Evolutionary conservation across 2,113 vertebrate genomes (phyloP).

Genomic region (Emydura subglobosa): DNA sequence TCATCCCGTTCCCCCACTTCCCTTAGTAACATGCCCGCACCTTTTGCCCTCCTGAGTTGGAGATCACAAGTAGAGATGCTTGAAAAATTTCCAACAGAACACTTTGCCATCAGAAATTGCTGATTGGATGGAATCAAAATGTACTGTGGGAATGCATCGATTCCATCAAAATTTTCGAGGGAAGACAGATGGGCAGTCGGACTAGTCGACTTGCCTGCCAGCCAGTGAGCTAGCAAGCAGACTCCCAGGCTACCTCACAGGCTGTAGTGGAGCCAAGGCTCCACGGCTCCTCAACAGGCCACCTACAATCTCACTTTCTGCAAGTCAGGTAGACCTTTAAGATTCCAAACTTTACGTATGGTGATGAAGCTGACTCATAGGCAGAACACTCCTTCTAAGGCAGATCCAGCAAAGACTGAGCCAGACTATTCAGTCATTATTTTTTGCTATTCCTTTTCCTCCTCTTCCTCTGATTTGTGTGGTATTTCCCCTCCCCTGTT

Average conservation of each 20-base stretch:
- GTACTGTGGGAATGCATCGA: not conserved
- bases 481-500: not conserved
- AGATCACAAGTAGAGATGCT: no score
- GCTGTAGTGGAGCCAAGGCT: not conserved
- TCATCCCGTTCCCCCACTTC: not conserved
- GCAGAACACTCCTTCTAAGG: not conserved
- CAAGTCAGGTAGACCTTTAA: not conserved
- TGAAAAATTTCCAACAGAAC: not conserved
- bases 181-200: not conserved
- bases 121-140: not conserved
- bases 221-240: not conserved
- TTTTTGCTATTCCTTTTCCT: not conserved
- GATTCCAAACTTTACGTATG: accelerated
- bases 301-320: not conserved
- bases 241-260: not conserved
- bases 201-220: not conserved
- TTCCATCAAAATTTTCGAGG: not conserved
- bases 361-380: not conserved
- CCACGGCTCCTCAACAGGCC: not conserved
- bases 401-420: accelerated
- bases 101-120: not conserved
- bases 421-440: not conserved
- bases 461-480: not conserved
- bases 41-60: not conserved
- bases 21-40: not conserved